phyloP scores from a whole-genome alignment of 2,888 invertebrate genomes.

The Pterobdella sp. region DNA sequence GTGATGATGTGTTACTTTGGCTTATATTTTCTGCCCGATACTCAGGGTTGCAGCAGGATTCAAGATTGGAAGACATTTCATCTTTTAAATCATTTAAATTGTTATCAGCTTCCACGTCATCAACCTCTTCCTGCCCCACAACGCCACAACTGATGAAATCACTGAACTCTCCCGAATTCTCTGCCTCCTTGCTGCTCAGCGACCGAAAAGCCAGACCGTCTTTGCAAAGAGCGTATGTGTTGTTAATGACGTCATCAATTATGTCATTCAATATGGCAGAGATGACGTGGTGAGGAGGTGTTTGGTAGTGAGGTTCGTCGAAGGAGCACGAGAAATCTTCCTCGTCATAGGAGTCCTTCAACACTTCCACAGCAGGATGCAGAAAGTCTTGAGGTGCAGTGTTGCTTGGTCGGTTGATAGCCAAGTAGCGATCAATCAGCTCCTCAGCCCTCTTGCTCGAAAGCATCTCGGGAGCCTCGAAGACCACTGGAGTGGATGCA shows the following conservation, averaged over 20 bases:
- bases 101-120: slow-evolving; percentile 38
- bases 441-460: slow-evolving; percentile 39
- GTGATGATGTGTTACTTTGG: background rate
- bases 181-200: background rate
- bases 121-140: slow-evolving; percentile 25
- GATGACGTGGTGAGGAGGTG: background rate
- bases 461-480: slow-evolving; percentile 20
- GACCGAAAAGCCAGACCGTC: background rate
- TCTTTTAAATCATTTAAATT: slow-evolving; percentile 42
- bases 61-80: slow-evolving; percentile 37
- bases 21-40: too few relatives aligned
- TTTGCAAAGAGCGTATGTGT: background rate
- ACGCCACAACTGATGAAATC: background rate
- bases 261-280: slow-evolving; percentile 16
- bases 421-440: slow-evolving; percentile 53
- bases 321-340: background rate
- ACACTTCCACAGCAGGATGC: background rate
- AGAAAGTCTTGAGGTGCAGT: too few relatives aligned
- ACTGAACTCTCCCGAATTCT: background rate
- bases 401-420: slow-evolving; percentile 53
- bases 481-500: background rate
- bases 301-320: slow-evolving; percentile 5
- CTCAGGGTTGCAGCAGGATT: background rate
- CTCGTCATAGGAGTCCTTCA: background rate
- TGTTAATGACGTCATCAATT: background rate